Percentiles rank a stretch among this genome's conserved stretches.
Evolutionary conservation across 2,113 vertebrate species (phyloP).

Genomic region (Bubo bubo): DNA sequence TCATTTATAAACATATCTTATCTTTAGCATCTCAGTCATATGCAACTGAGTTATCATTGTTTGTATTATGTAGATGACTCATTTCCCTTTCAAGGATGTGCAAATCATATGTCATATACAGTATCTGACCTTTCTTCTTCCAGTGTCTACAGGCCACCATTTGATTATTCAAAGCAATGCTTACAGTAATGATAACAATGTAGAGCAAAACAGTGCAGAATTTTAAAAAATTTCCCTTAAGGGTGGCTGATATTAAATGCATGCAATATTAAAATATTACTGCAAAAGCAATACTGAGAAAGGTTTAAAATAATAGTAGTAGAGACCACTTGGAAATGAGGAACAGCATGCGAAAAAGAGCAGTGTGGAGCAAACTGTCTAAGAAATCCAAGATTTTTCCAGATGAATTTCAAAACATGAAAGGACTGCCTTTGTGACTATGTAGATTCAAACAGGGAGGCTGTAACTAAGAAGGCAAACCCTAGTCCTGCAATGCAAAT

Average conservation of each 20-base stretch:
- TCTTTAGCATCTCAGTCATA: slow-evolving; percentile 80
- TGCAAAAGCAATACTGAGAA: neutral
- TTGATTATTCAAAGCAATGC: slow-evolving; percentile 59
- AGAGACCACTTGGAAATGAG: neutral
- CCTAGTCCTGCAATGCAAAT: neutral
- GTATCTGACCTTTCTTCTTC: slow-evolving; percentile 65
- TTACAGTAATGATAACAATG: slow-evolving; percentile 29
- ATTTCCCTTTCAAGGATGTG: slow-evolving; percentile 75
- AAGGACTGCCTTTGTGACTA: neutral
- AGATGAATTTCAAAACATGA: neutral
- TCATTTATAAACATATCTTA: slow-evolving; percentile 81
- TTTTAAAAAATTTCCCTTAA: neutral
- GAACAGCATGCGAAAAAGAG: neutral
- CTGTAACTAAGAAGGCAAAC: neutral
- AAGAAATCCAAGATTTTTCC: neutral
- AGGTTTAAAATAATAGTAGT: slow-evolving; percentile 29
- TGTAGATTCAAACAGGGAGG: neutral
- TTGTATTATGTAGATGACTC: slow-evolving; percentile 77
- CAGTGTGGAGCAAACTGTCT: neutral
- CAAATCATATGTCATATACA: slow-evolving; percentile 75
- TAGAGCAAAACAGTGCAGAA: slow-evolving; percentile 19
- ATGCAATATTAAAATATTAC: neutral
- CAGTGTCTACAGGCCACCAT: slow-evolving; percentile 38
- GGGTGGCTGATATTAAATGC: neutral
- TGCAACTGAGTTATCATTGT: slow-evolving; percentile 74